Evolutionary conservation across 1,140 invertebrate species (phyloP).

Genomic region (Microplitis demolitor): DNA sequence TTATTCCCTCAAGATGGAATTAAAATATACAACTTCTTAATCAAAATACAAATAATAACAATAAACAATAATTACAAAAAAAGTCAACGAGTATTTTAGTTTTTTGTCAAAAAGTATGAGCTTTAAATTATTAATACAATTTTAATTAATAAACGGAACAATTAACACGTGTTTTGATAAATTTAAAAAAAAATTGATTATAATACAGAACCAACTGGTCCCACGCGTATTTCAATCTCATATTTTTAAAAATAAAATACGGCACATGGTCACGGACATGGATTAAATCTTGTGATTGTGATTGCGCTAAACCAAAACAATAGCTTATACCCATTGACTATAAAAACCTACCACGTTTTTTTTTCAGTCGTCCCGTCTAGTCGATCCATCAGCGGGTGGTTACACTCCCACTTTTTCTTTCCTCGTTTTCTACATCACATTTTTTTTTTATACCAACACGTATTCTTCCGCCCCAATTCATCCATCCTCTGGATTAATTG

Average conservation of each 20-base stretch:
- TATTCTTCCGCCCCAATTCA: slow-evolving; percentile 41
- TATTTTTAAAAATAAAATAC: neutral
- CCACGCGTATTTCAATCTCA: too few species aligned
- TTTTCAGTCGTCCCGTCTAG: slow-evolving; percentile 7
- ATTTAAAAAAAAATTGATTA: too few species aligned
- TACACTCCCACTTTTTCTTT: neutral
- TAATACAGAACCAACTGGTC: slow-evolving; percentile 9
- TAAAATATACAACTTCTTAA: neutral
- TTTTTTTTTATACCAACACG: neutral
- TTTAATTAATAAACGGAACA: too few species aligned
- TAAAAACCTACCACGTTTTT: slow-evolving; percentile 27
- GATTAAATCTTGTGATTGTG: slow-evolving; percentile 34
- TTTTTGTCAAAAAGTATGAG: too few species aligned
- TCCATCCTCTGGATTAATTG: slow-evolving; percentile 42
- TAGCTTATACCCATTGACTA: slow-evolving; percentile 40
- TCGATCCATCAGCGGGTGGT: neutral
- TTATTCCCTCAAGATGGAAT: neutral
- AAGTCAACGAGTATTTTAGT: too few species aligned
- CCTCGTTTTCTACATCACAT: slow-evolving; percentile 1
- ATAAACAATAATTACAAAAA: too few species aligned
- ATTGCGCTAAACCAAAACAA: slow-evolving; percentile 48
- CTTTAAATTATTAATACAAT: too few species aligned
- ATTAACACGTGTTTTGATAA: too few species aligned
- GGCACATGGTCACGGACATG: neutral
- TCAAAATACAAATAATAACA: neutral